Evolutionary conservation across 92 coral and sea anemone species (phyloP).

Genomic region (Phymanthus crucifer): DNA sequence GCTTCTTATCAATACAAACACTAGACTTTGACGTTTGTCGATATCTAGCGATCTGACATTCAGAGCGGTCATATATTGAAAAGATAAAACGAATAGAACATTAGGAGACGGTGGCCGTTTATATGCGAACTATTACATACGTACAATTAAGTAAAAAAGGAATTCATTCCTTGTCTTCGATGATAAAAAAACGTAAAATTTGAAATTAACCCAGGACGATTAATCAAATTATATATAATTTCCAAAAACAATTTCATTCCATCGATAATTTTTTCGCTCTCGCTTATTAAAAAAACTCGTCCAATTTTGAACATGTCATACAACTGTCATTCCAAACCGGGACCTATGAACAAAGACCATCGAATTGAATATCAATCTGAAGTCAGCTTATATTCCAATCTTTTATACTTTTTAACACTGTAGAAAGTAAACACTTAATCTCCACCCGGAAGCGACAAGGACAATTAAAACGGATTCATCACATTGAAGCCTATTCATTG

Average conservation of each 20-base stretch:
- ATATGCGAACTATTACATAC: neutral
- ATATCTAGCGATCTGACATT: neutral
- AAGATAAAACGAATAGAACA: slow-evolving; percentile 2
- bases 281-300: neutral
- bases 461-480: neutral
- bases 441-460: slow-evolving; percentile 10
- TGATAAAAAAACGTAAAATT: neutral
- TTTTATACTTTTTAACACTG: slow-evolving; percentile 18
- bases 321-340: neutral
- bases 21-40: neutral
- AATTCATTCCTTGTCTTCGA: neutral
- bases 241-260: neutral
- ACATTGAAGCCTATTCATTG: neutral
- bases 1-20: neutral
- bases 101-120: neutral
- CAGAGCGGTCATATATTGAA: neutral
- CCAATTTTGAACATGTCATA: slow-evolving; percentile 12
- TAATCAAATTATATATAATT: neutral
- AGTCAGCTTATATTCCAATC: slow-evolving; percentile 6
- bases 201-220: neutral
- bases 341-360: neutral
- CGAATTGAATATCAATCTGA: slow-evolving; percentile 13
- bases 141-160: neutral
- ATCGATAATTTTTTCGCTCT: neutral
- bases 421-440: slow-evolving; percentile 13